These are phyloP conservation scores for Carollia perspicillata DNA, from an alignment of 2,113 vertebrate species.

Conservation along the genomic window DNA sequence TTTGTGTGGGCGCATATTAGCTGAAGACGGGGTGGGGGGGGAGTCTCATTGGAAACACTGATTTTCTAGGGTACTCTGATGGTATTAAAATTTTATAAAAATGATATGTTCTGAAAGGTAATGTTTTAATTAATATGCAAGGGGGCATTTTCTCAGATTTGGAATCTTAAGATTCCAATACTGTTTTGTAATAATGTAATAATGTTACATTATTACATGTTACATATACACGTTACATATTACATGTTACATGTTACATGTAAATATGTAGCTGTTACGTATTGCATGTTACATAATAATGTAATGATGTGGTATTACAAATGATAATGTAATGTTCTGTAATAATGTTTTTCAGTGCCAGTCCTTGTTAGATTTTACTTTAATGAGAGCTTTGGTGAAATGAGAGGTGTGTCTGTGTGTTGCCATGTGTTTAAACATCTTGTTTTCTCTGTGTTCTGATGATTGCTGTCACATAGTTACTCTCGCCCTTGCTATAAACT, in stretches of 20 bases:
- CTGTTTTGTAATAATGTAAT: too few species aligned
- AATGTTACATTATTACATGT: too few species aligned
- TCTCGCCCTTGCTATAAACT: neutral
- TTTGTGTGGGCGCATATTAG: neutral
- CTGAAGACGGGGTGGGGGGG: accelerated
- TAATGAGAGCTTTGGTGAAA: neutral
- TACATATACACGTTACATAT: too few species aligned
- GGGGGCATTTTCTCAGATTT: conserved; percentile 1
- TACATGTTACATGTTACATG: too few species aligned
- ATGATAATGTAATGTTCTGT: too few species aligned
- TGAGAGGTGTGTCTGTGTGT: too few species aligned
- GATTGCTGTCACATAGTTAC: neutral
- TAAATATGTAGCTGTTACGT: too few species aligned
- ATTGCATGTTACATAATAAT: too few species aligned
- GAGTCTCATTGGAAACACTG: neutral
- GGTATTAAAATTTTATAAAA: conserved; percentile 22
- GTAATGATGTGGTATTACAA: too few species aligned
- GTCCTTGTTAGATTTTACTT: neutral
- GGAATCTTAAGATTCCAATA: neutral
- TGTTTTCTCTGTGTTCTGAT: neutral
- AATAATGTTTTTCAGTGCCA: neutral
- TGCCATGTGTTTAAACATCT: neutral
- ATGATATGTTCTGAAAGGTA: neutral
- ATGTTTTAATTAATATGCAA: neutral
- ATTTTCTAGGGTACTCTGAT: neutral